phyloP scores from a whole-genome alignment of 2,113 vertebrate genomes.

The Ondatra zibethicus region DNA sequence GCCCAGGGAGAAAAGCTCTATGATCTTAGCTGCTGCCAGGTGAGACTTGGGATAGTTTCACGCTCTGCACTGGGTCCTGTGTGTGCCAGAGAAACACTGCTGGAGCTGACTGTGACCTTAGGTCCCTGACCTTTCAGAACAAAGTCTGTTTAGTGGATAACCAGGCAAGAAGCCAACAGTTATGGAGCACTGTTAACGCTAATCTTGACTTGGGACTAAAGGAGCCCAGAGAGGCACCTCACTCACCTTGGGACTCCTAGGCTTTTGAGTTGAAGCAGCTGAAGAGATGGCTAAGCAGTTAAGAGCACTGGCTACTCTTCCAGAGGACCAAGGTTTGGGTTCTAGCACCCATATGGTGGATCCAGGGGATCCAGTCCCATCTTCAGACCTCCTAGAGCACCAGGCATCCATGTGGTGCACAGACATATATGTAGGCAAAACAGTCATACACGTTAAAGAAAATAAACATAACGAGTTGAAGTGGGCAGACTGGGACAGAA shows the following conservation, averaged over 20 bases:
- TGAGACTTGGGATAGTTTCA: neutral
- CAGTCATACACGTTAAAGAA: neutral
- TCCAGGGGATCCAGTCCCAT: neutral
- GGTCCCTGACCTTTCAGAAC: neutral
- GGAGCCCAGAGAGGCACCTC: neutral
- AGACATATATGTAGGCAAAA: neutral
- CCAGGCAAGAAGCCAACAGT: neutral
- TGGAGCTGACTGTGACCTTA: neutral
- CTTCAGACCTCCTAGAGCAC: neutral
- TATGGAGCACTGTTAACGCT: neutral
- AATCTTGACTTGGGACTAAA: neutral
- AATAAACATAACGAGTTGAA: neutral
- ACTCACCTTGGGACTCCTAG: neutral
- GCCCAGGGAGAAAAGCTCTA: neutral
- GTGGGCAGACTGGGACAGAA: neutral
- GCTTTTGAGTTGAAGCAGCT: neutral
- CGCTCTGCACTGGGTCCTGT: neutral
- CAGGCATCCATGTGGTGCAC: neutral
- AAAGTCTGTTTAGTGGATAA: neutral
- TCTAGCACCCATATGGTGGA: neutral
- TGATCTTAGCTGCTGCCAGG: neutral
- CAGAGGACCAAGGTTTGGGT: neutral
- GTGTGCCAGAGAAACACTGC: neutral
- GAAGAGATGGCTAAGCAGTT: neutral
- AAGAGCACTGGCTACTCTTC: neutral